A percentile compares a stretch with the other conserved stretches of the same genome.
Evolutionary conservation across 2,113 vertebrate species (phyloP).

Genomic region (Syrmaticus mikado): DNA sequence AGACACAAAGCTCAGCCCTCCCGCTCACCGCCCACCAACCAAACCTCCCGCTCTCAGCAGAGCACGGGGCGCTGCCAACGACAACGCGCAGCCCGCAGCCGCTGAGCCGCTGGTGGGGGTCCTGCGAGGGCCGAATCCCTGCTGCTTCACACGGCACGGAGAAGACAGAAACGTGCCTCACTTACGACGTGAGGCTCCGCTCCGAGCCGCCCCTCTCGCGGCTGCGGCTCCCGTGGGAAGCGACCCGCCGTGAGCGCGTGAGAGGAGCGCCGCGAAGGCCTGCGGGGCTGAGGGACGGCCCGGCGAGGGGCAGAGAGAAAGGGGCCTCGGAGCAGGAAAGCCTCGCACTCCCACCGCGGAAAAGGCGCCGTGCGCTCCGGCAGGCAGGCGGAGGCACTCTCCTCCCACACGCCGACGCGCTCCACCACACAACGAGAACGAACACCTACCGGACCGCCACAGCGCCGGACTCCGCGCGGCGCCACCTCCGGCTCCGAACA

Average conservation of each 20-base stretch:
- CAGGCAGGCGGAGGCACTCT: no score
- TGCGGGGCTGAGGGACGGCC: not conserved
- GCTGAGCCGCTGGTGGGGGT: not conserved
- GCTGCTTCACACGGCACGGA: not conserved
- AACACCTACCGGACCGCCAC: not conserved
- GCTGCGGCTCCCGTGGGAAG: no score
- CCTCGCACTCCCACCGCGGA: not conserved
- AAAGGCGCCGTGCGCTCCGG: not conserved
- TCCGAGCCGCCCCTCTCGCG: no score
- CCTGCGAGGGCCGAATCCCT: not conserved
- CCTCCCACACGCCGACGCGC: rapidly evolving
- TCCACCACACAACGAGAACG: no score
- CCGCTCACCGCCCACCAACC: not conserved
- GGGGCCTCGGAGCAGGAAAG: not conserved
- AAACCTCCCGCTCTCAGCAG: not conserved
- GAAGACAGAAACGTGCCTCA: not conserved
- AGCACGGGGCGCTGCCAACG: not conserved
- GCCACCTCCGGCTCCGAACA: not conserved
- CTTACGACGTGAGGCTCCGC: not conserved
- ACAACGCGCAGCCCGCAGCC: not conserved
- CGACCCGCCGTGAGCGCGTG: not conserved
- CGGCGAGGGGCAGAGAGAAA: no score
- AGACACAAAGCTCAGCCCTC: not conserved
- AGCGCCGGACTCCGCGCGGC: not conserved
- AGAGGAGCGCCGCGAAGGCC: not conserved